Conservation (phyloP, 2,888 invertebrate species). For the Proisotoma minuta region DNA sequence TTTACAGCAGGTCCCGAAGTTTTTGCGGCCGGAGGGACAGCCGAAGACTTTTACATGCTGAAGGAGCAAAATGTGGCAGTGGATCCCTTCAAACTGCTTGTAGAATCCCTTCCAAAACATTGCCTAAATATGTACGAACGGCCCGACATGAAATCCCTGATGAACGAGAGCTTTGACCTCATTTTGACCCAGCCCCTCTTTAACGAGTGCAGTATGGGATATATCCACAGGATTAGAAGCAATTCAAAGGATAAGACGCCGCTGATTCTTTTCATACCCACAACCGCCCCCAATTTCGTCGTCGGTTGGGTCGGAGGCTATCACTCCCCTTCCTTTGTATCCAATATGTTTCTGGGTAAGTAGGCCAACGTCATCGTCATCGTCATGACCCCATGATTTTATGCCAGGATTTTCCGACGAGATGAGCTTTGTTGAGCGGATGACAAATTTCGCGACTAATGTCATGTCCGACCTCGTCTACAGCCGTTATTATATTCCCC, state of each 20-base stretch:
- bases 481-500: not conserved
- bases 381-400: too few species aligned
- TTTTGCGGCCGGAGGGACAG: not conserved
- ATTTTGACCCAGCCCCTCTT: slow-evolving; percentile 48
- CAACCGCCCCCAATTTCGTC: slow-evolving; percentile 9
- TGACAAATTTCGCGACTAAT: not conserved
- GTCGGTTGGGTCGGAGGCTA: slow-evolving; percentile 34
- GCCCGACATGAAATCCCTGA: slow-evolving; percentile 20
- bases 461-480: not conserved
- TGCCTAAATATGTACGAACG: slow-evolving; percentile 30
- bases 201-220: slow-evolving; percentile 47
- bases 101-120: not conserved
- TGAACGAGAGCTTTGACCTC: slow-evolving; percentile 46
- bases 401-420: too few species aligned
- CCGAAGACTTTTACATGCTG: slow-evolving; percentile 22
- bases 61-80: slow-evolving; percentile 12
- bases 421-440: not conserved
- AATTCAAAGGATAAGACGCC: slow-evolving; percentile 46
- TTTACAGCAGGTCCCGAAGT: not conserved
- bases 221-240: slow-evolving; percentile 39
- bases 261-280: slow-evolving; percentile 48
- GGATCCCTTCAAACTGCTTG: not conserved
- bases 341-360: slow-evolving; percentile 48
- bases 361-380: too few species aligned
- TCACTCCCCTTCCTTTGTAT: slow-evolving; percentile 48